These are phyloP conservation scores for Conger conger DNA, from an alignment of 2,113 vertebrate genomes.

Conservation along the genomic window DNA sequence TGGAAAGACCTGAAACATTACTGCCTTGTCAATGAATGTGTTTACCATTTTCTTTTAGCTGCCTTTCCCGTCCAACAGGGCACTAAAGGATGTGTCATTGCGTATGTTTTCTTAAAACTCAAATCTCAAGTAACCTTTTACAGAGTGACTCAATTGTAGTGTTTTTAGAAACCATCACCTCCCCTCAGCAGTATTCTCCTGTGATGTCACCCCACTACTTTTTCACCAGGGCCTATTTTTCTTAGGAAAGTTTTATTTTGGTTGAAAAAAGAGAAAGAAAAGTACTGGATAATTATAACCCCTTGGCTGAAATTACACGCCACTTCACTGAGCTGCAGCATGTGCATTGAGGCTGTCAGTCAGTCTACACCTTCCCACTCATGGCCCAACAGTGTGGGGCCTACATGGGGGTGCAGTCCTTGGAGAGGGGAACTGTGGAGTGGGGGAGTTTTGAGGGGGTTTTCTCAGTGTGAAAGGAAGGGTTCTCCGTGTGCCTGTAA, in stretches of 20 bases:
- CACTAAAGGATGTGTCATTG: background rate
- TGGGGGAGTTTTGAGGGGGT: background rate
- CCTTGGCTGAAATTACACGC: constrained; percentile 16
- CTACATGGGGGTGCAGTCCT: background rate
- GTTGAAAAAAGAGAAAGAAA: constrained; percentile 10
- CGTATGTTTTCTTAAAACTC: constrained; percentile 12
- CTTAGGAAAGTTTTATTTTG: constrained; percentile 47
- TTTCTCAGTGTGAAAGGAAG: background rate
- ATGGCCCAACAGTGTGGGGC: background rate
- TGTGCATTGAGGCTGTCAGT: constrained; percentile 6
- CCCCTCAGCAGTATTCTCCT: constrained; percentile 27
- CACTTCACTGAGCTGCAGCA: accelerated
- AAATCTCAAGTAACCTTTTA: constrained; percentile 18
- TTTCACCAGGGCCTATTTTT: constrained; percentile 38
- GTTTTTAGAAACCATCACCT: constrained; percentile 40
- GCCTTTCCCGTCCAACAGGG: background rate
- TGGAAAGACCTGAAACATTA: background rate
- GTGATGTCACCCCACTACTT: constrained; percentile 51
- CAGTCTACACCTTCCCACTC: constrained; percentile 22
- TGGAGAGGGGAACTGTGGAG: background rate
- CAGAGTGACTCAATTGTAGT: constrained; percentile 38
- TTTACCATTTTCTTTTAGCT: background rate
- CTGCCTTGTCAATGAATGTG: constrained; percentile 6
- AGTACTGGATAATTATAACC: constrained; percentile 19
- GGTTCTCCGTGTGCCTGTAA: background rate